These are phyloP conservation scores for Centropyge bicolor DNA, from an alignment of 2,797 vertebrate genomes.

Conservation along the genomic window DNA sequence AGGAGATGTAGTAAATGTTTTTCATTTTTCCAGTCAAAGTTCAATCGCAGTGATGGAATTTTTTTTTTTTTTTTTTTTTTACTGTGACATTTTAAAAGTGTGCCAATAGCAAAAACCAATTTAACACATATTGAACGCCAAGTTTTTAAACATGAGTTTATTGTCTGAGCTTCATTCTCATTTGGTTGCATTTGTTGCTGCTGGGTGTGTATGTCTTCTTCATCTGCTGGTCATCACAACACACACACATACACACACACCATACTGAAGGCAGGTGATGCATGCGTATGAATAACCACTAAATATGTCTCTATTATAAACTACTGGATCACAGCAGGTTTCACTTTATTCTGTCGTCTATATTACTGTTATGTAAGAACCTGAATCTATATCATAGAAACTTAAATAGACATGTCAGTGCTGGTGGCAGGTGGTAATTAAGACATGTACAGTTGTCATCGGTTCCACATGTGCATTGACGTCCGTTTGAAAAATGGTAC, in stretches of 20 bases:
- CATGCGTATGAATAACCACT: background rate
- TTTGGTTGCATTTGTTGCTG: background rate
- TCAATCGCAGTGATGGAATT: background rate
- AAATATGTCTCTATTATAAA: background rate
- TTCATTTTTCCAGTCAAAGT: background rate
- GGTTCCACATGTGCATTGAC: background rate
- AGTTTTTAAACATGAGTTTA: background rate
- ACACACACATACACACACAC: constrained; percentile 12
- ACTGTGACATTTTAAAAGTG: constrained; percentile 5
- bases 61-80: background rate
- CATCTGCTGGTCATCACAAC: constrained; percentile 2
- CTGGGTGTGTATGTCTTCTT: background rate
- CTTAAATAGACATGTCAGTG: background rate
- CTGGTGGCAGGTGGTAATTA: constrained; percentile 20
- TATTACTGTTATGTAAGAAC: no score
- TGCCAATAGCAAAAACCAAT: background rate
- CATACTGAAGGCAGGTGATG: background rate
- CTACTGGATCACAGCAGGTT: background rate
- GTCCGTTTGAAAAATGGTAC: background rate
- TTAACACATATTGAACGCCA: background rate
- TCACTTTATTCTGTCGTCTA: background rate
- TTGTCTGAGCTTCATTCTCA: background rate
- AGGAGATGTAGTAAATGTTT: background rate
- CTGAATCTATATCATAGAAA: background rate
- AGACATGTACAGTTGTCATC: constrained; percentile 2